Conservation (phyloP, 2,113 vertebrate genomes). For the Ranitomeya variabilis region DNA sequence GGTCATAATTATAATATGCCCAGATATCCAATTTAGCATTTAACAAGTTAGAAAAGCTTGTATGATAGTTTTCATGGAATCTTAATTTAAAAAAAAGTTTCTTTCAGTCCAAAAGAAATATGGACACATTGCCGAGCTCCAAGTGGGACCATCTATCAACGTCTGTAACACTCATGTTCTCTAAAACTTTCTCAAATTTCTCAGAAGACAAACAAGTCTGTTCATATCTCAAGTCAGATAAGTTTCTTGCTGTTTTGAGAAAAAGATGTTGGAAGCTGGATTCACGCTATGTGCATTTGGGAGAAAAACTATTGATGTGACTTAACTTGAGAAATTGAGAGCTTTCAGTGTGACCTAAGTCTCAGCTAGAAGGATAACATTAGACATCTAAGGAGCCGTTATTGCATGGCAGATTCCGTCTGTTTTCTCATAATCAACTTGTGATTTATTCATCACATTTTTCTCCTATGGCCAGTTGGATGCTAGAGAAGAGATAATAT, state of each 20-base stretch:
- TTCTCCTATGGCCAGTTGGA: not conserved
- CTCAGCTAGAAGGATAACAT: not conserved
- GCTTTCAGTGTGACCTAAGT: not conserved
- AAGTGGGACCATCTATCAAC: not conserved
- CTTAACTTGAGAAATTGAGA: constrained; percentile 24
- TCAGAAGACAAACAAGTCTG: constrained; percentile 37
- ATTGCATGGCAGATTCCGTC: not conserved
- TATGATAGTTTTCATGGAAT: not conserved
- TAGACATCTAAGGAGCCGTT: not conserved
- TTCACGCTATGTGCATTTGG: constrained; percentile 12
- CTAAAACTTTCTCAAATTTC: constrained; percentile 22
- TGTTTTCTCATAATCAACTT: not conserved
- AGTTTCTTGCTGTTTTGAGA: constrained; percentile 35
- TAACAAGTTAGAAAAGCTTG: too few species aligned
- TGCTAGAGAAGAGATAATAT: not conserved
- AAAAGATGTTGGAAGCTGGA: not conserved
- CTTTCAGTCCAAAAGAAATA: not conserved
- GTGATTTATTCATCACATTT: not conserved
- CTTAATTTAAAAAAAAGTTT: not conserved
- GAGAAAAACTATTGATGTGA: constrained; percentile 16
- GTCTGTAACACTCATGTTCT: not conserved
- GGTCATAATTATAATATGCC: too few species aligned
- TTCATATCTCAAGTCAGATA: constrained; percentile 10
- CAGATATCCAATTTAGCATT: too few species aligned
- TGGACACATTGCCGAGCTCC: not conserved